A percentile compares a stretch with the other conserved stretches of the same genome.
phyloP scores from a whole-genome alignment of 2,113 vertebrate species.

The Xenopus laevis region DNA sequence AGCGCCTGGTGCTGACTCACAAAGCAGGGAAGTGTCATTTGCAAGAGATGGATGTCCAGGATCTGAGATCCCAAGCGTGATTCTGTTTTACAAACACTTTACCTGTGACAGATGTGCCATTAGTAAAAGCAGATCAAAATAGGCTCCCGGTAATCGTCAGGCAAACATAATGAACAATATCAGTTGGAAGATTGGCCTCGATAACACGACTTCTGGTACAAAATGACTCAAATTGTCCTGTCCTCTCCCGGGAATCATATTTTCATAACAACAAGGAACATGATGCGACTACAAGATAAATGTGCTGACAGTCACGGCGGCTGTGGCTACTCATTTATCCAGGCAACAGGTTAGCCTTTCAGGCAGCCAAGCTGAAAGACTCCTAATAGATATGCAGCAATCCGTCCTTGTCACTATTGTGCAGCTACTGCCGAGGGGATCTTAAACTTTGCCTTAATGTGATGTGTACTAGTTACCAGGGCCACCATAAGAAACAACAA shows the following conservation, averaged over 20 bases:
- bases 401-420: neutral
- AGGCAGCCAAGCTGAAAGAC: conserved; percentile 21
- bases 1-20: too few relatives aligned
- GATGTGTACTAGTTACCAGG: too few relatives aligned
- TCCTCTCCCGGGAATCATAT: conserved; percentile 30
- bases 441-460: too few relatives aligned
- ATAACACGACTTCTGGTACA: conserved; percentile 17
- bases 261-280: conserved; percentile 31
- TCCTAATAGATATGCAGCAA: conserved; percentile 19
- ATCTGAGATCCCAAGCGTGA: too few relatives aligned
- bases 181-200: conserved; percentile 38
- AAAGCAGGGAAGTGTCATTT: too few relatives aligned
- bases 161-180: conserved; percentile 56
- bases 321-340: conserved; percentile 13
- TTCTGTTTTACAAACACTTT: too few relatives aligned
- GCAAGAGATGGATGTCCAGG: too few relatives aligned
- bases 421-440: neutral
- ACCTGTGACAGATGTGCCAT: conserved; percentile 5
- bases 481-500: too few relatives aligned
- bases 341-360: conserved; percentile 12
- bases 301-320: conserved; percentile 18
- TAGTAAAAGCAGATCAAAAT: conserved; percentile 53
- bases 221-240: conserved; percentile 37
- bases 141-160: conserved; percentile 53
- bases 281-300: conserved; percentile 13